phyloP scores from a whole-genome alignment of 1,140 invertebrate species.

The Acyrthosiphon pisum region DNA sequence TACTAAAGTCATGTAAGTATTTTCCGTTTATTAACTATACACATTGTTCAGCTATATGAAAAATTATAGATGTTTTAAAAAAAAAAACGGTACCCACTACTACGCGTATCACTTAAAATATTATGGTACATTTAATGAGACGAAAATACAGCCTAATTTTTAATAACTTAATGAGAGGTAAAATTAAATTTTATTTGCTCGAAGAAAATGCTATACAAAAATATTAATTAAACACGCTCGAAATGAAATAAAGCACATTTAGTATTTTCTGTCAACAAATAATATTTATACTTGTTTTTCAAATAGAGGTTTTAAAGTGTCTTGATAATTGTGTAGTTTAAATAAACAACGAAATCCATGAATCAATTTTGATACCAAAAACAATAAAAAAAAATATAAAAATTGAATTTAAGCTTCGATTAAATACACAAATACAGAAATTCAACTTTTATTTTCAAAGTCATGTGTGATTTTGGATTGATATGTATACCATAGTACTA shows the following conservation, averaged over 20 bases:
- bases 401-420: not conserved
- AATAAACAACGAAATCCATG: not conserved
- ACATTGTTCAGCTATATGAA: not conserved
- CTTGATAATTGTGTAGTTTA: not conserved
- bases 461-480: not conserved
- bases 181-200: not conserved
- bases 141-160: no score
- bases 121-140: not conserved
- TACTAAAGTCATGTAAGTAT: not conserved
- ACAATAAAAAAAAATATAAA: not conserved
- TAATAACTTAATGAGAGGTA: not conserved
- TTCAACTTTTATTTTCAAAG: not conserved
- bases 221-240: not conserved
- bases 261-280: not conserved
- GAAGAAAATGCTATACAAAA: not conserved
- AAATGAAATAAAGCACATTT: not conserved
- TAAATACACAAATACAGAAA: not conserved
- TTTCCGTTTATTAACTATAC: not conserved
- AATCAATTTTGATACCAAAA: not conserved
- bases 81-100: not conserved
- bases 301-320: not conserved
- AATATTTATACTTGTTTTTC: not conserved
- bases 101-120: not conserved
- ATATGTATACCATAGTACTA: not conserved
- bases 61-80: not conserved